These are phyloP conservation scores for Chlamydotis undulata DNA, from an alignment of 2,113 vertebrate genomes.

Conservation along the genomic window DNA sequence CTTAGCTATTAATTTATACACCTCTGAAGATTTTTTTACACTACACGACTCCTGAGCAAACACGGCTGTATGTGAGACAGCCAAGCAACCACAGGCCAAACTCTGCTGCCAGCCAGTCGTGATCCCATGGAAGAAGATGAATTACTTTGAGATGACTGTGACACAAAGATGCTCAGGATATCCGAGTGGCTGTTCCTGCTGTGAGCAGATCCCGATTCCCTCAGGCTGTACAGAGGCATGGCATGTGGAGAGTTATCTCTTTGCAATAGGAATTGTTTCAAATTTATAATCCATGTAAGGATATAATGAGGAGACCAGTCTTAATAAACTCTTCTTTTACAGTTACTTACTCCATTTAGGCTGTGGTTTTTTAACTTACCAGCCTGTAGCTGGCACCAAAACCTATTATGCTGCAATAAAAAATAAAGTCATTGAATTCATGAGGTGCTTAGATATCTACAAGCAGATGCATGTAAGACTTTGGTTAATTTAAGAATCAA, in stretches of 20 bases:
- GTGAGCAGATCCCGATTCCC: background rate
- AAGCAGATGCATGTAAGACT: background rate
- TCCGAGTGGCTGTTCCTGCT: background rate
- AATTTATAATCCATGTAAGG: background rate
- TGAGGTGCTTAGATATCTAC: background rate
- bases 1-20: background rate
- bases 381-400: background rate
- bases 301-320: background rate
- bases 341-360: background rate
- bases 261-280: background rate
- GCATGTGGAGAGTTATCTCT: background rate
- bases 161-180: background rate
- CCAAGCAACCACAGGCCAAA: background rate
- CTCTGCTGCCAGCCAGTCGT: background rate
- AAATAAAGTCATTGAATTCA: background rate
- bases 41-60: fast-evolving
- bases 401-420: background rate
- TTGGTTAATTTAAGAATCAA: background rate
- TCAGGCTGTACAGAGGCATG: background rate
- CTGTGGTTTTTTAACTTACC: background rate
- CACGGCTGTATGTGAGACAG: background rate
- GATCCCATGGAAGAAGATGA: background rate
- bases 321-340: background rate
- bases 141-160: background rate
- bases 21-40: background rate